A percentile compares a stretch with the other conserved stretches of the same genome.
phyloP scores from a whole-genome alignment of 2,113 vertebrate species.

The Oceanites oceanicus region DNA sequence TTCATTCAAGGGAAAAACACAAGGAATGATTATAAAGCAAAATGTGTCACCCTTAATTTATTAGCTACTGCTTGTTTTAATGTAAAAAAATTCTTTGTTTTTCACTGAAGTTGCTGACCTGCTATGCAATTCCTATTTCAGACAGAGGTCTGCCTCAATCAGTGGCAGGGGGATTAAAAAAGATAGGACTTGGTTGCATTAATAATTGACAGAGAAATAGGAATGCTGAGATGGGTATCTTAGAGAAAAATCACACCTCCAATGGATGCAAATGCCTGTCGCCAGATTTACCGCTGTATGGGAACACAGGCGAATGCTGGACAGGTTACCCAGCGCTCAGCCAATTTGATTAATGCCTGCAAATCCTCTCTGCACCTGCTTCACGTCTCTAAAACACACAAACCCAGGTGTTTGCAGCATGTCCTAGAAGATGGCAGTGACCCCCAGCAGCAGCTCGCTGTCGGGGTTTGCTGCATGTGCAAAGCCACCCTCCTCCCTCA shows the following conservation, averaged over 20 bases:
- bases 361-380: background rate
- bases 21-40: background rate
- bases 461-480: background rate
- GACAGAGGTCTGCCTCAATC: background rate
- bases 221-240: background rate
- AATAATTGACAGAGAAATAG: background rate
- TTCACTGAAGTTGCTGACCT: background rate
- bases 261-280: background rate
- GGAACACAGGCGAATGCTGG: rapidly evolving
- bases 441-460: background rate
- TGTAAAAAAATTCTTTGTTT: background rate
- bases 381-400: rapidly evolving
- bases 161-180: background rate
- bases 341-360: background rate
- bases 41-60: background rate
- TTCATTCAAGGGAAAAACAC: background rate
- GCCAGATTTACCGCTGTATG: rapidly evolving
- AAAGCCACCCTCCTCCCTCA: background rate
- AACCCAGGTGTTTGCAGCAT: background rate
- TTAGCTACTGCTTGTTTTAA: background rate
- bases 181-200: background rate
- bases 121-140: background rate
- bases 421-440: background rate
- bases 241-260: background rate
- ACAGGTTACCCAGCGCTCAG: too few relatives aligned